These are phyloP conservation scores for Lasioglossum lativentre DNA, from an alignment of 2,888 invertebrate genomes.

Conservation along the genomic window DNA sequence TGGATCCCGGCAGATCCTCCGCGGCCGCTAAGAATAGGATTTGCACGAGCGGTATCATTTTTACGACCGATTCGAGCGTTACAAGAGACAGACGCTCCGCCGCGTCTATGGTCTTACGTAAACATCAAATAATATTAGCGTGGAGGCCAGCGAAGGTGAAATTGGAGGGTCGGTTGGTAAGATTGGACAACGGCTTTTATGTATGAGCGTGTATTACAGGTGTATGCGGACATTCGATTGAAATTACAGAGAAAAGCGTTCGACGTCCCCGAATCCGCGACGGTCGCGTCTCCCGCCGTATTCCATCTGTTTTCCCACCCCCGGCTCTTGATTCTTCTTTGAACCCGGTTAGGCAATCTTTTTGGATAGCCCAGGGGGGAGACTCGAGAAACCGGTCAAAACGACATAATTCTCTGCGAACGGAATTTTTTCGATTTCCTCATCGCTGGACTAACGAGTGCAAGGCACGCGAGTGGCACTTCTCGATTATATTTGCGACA, in stretches of 20 bases:
- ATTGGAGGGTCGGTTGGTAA: not conserved
- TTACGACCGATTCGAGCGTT: constrained; percentile 43
- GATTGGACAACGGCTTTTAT: not conserved
- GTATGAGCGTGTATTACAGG: not conserved
- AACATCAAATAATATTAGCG: constrained; percentile 52
- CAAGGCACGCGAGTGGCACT: too few species aligned
- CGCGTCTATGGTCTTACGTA: constrained; percentile 44
- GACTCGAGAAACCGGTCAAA: not conserved
- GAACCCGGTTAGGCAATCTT: not conserved
- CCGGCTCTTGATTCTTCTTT: not conserved
- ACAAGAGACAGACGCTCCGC: constrained; percentile 35
- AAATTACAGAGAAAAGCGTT: constrained; percentile 3
- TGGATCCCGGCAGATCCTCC: not conserved
- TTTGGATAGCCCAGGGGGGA: not conserved
- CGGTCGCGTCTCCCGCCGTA: not conserved
- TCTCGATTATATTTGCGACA: too few species aligned
- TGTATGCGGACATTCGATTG: not conserved
- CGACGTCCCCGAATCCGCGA: not conserved
- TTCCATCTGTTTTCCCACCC: not conserved
- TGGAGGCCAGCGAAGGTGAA: not conserved
- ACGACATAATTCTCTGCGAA: not conserved
- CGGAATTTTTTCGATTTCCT: not conserved
- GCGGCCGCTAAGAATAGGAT: constrained; percentile 33
- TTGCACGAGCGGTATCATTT: constrained; percentile 35
- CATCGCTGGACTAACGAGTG: too few species aligned